Evolutionary conservation across 2,113 vertebrate genomes (phyloP).

Genomic region (Galbula dea): DNA sequence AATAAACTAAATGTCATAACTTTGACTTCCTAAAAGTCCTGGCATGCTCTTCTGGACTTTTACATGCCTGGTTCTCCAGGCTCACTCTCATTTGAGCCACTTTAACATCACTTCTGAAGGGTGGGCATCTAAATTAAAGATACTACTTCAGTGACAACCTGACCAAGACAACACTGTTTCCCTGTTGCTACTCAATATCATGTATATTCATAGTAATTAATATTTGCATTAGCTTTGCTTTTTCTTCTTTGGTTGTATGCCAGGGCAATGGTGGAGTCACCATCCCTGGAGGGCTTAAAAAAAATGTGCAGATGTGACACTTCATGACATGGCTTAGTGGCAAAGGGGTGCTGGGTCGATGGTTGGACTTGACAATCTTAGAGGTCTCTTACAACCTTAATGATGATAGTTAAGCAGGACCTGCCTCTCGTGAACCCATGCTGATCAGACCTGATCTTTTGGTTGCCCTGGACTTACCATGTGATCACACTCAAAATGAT

Average conservation of each 20-base stretch:
- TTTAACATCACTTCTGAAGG: neutral
- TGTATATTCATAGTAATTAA: neutral
- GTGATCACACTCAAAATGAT: too few species aligned
- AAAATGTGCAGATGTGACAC: too few species aligned
- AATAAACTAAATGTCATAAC: neutral
- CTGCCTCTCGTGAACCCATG: too few species aligned
- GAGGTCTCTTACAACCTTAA: too few species aligned
- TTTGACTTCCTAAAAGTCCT: neutral
- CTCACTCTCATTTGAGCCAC: neutral
- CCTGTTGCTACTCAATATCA: neutral
- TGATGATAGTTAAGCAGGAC: too few species aligned
- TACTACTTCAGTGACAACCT: neutral
- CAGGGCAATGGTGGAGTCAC: too few species aligned
- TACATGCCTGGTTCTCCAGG: neutral
- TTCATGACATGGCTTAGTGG: too few species aligned
- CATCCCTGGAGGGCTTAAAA: too few species aligned
- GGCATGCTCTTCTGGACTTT: neutral
- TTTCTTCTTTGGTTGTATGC: neutral
- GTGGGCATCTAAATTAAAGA: neutral
- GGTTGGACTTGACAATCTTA: too few species aligned
- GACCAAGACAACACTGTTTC: neutral
- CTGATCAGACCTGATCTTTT: too few species aligned
- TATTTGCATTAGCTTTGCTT: neutral
- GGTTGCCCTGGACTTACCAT: too few species aligned
- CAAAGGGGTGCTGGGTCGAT: too few species aligned